Base-by-base conservation (phyloP, 2,888 invertebrate species). In the Bellardia pandia region DNA sequence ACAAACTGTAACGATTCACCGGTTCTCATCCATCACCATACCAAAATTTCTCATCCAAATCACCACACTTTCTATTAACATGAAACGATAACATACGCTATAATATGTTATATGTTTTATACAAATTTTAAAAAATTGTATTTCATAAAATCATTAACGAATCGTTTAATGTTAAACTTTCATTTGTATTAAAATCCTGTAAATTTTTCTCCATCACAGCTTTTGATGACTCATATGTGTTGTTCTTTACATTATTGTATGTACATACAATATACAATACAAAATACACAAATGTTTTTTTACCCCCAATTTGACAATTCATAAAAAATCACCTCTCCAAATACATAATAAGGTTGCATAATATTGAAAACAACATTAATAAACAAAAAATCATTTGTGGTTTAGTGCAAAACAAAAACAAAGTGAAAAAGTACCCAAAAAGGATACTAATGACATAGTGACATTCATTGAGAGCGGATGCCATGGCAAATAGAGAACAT, bases 401-500 rank as follows among this genome's bases (percentile, higher is more conserved):
- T 76, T 71, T 8, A 64, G 45, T 42, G 30, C 37, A 64, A 83
- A 71, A 37, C 45, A 79, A 85, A 69, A 79, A 11, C 13, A n/a
- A 60, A 45, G 16, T 23, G 60, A 66, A 79, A 60, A 76, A 62
- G 51, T 64, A 48, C 11, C 30, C 60, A 23, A 68, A 74, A 81
- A 72, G 69, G 30, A 58, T 77, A 85, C 86, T 82, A 89, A 89
- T 92, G 92, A 92, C 92, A 92, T 91, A 92, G 91, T 92, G 92
- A 92, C 92, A 92, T 91, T 91, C 89, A 90, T 92, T 89, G 90
- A 88, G 89, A 89, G 89, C 81, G 79, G 74, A 76, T 80, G 68
- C 60, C 72, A 86, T 77, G 85, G 66, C 13, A 81, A 11, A 37
- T 58, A 69, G 81, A 79, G 56, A 78, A 81, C 77, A 71, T 87